A percentile compares a stretch with the other conserved stretches of the same genome.
These are phyloP conservation scores for Xiphorhynchus erythropygius DNA, from an alignment of 2,797 vertebrate species.

Conservation along the genomic window DNA sequence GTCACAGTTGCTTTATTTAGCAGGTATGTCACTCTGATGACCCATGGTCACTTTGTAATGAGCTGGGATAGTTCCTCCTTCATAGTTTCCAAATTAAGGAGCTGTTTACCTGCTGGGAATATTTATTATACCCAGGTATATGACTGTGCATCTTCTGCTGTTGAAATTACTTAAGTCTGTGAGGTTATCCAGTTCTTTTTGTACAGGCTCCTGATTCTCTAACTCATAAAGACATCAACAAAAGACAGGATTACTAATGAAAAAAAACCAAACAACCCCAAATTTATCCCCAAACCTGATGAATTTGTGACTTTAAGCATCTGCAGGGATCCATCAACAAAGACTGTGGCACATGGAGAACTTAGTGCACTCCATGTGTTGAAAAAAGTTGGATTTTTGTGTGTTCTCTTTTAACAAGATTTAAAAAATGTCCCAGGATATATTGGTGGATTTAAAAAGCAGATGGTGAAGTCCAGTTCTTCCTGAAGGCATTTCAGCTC, in stretches of 20 bases:
- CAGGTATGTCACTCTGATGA: neutral
- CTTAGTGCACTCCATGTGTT: neutral
- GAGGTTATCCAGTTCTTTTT: neutral
- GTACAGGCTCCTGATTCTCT: neutral
- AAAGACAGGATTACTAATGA: neutral
- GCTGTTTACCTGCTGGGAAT: neutral
- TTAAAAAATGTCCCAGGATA: neutral
- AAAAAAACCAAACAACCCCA: neutral
- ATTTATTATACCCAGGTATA: neutral
- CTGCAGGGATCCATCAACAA: rapidly evolving
- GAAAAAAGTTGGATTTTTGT: neutral
- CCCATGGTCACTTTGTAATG: neutral
- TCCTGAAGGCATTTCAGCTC: neutral
- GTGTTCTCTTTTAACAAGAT: neutral
- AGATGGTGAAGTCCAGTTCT: neutral
- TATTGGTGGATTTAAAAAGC: neutral
- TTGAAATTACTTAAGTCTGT: neutral
- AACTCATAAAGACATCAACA: rapidly evolving
- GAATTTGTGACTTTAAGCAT: neutral
- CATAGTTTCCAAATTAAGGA: neutral
- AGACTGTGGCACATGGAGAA: rapidly evolving
- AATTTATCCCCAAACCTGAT: neutral
- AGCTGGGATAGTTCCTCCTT: neutral
- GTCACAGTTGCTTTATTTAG: neutral
- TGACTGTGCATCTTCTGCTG: neutral